A percentile compares a stretch with the other conserved stretches of the same genome.
Evolutionary conservation across 2,888 invertebrate genomes (phyloP).

Genomic region (Tromatobia lineatoria): DNA sequence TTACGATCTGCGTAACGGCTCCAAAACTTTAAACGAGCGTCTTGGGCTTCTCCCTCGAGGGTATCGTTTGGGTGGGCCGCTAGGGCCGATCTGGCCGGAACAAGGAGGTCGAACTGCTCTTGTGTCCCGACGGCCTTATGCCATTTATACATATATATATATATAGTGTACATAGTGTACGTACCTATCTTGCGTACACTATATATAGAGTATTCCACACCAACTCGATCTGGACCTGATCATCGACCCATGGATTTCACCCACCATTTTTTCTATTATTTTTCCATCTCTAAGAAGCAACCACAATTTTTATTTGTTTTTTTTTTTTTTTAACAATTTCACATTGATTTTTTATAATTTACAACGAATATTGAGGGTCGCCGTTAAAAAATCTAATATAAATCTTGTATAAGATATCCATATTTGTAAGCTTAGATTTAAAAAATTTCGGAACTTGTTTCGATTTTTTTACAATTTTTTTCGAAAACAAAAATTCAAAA

Average conservation of each 20-base stretch:
- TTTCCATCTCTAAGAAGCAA: too few relatives aligned
- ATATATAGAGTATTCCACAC: neutral
- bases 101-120: constrained; percentile 31
- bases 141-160: constrained; percentile 35
- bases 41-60: constrained; percentile 49
- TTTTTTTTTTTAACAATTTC: too few relatives aligned
- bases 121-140: constrained; percentile 41
- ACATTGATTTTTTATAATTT: too few relatives aligned
- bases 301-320: too few relatives aligned
- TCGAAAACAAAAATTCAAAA: too few relatives aligned
- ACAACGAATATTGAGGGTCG: too few relatives aligned
- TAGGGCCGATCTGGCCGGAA: constrained; percentile 43
- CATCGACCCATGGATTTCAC: too few relatives aligned
- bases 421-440: too few relatives aligned
- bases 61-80: constrained; percentile 50
- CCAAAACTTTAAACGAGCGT: constrained; percentile 65
- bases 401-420: too few relatives aligned
- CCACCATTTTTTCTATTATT: too few relatives aligned
- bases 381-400: too few relatives aligned
- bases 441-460: neutral
- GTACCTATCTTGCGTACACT: neutral
- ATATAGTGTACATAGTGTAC: neutral
- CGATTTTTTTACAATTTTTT: neutral
- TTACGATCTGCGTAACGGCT: constrained; percentile 66
- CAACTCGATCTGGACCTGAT: too few relatives aligned